These are phyloP conservation scores for Tenebrosternarchus preto DNA, from an alignment of 2,113 vertebrate species.

Conservation along the genomic window DNA sequence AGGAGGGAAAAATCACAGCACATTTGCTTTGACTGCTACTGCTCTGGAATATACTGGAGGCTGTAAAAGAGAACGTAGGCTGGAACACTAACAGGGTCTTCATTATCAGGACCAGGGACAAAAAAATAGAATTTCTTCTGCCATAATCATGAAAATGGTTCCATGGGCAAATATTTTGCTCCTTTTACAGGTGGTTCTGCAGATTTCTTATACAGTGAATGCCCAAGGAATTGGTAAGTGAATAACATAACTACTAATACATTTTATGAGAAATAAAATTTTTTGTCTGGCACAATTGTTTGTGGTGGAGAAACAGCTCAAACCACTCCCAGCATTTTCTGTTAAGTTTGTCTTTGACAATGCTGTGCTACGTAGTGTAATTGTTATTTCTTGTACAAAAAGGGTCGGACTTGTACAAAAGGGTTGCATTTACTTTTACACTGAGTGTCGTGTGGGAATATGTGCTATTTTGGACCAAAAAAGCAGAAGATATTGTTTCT, in stretches of 20 bases:
- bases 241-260: background rate
- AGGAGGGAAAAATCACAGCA: background rate
- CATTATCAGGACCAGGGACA: conserved; percentile 9
- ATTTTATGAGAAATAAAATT: background rate
- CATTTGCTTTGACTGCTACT: conserved; percentile 40
- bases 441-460: background rate
- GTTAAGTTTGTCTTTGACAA: background rate
- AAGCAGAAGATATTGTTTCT: background rate
- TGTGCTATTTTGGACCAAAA: background rate
- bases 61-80: conserved; percentile 2
- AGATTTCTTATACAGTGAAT: conserved; percentile 67
- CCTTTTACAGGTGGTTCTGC: conserved; percentile 76
- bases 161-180: conserved; percentile 63
- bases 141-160: conserved; percentile 61
- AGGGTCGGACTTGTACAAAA: no score
- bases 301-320: background rate
- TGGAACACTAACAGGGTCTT: background rate
- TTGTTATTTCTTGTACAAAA: background rate
- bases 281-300: background rate
- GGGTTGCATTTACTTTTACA: background rate
- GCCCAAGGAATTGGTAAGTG: conserved; percentile 83
- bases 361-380: background rate
- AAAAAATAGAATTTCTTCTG: background rate
- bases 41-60: background rate
- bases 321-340: background rate